Percentiles rank a stretch among this genome's conserved stretches.
These are phyloP conservation scores for Halichoeres trimaculatus DNA, from an alignment of 2,113 vertebrate species.

Conservation along the genomic window DNA sequence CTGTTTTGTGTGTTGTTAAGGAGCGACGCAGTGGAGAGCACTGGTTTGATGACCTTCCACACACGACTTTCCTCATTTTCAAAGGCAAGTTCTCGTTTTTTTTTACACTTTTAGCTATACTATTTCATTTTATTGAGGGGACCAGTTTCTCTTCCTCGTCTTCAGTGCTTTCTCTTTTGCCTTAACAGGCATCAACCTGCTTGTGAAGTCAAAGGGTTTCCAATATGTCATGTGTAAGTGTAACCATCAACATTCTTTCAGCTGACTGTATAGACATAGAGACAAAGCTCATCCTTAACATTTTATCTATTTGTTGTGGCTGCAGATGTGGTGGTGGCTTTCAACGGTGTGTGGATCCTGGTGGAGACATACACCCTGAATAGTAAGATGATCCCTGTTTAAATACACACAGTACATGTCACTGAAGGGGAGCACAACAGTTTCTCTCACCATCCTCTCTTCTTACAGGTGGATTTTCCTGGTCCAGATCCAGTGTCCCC, in stretches of 20 bases:
- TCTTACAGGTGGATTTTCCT: slow-evolving; percentile 89
- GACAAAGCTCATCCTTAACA: background rate
- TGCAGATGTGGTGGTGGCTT: slow-evolving; percentile 92
- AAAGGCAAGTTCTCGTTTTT: slow-evolving; percentile 84
- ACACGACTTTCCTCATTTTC: slow-evolving; percentile 95
- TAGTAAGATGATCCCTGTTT: slow-evolving; percentile 78
- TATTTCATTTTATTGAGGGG: background rate
- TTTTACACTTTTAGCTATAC: slow-evolving; percentile 14
- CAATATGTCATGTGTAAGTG: slow-evolving; percentile 98
- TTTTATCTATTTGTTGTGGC: background rate
- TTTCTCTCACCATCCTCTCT: slow-evolving; percentile 16
- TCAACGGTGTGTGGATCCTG: slow-evolving; percentile 98
- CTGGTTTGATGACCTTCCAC: slow-evolving; percentile 97
- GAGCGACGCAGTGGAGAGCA: slow-evolving; percentile 91
- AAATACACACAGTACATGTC: background rate
- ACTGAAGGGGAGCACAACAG: background rate
- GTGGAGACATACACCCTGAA: slow-evolving; percentile 93
- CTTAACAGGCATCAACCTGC: slow-evolving; percentile 91
- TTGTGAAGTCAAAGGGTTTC: slow-evolving; percentile 94
- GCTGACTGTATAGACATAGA: background rate
- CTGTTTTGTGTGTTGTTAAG: slow-evolving; percentile 66
- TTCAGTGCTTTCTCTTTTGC: background rate
- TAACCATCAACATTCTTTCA: background rate
- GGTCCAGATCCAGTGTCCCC: slow-evolving; percentile 88
- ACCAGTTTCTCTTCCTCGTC: background rate